A percentile compares a stretch with the other conserved stretches of the same genome.
Evolutionary conservation across 2,797 vertebrate species (phyloP).

Genomic region (Galagoides demidoff): DNA sequence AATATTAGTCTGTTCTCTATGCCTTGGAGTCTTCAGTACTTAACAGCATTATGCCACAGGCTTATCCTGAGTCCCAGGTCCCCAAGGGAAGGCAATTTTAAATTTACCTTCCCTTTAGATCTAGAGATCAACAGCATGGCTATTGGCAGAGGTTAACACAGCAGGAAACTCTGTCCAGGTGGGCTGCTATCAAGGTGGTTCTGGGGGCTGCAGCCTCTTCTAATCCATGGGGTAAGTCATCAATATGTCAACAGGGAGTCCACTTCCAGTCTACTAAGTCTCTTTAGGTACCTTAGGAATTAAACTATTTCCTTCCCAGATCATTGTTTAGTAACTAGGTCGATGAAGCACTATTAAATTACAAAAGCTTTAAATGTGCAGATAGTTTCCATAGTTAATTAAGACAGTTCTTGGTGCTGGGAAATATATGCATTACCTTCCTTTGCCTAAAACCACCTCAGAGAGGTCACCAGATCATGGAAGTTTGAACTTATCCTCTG

Average conservation of each 20-base stretch:
- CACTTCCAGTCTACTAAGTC: background rate
- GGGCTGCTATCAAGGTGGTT: background rate
- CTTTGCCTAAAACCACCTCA: constrained; percentile 5
- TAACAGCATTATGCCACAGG: background rate
- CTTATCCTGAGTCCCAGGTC: background rate
- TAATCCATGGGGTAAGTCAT: background rate
- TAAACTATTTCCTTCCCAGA: constrained; percentile 28
- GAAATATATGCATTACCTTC: background rate
- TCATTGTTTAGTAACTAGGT: background rate
- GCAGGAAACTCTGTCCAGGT: background rate
- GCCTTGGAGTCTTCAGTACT: background rate
- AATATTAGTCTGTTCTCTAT: background rate
- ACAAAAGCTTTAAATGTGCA: background rate
- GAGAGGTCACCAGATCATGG: background rate
- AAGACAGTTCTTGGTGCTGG: background rate
- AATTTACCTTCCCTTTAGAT: constrained; percentile 28
- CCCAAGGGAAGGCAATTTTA: background rate
- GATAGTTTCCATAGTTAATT: background rate
- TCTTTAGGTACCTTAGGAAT: background rate
- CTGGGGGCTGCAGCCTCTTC: background rate
- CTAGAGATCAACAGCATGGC: background rate
- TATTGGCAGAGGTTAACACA: background rate
- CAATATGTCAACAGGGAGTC: background rate
- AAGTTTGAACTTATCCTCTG: background rate
- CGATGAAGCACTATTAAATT: background rate